These are phyloP conservation scores for Dryobotodes eremita DNA, from an alignment of 2,888 invertebrate species.

Conservation along the genomic window DNA sequence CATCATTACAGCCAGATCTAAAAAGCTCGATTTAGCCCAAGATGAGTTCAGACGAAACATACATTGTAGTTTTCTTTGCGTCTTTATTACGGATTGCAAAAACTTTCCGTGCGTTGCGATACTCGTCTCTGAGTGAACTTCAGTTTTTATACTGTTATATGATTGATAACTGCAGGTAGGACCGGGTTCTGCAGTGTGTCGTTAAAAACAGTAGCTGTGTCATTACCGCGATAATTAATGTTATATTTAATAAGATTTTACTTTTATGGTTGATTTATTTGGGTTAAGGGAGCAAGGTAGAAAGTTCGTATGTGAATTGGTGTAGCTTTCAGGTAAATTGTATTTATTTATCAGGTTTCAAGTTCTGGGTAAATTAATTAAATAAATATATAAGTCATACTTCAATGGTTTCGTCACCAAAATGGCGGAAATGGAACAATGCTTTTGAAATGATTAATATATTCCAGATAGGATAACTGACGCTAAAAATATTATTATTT, in stretches of 20 bases:
- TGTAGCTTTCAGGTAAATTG: conserved; percentile 9
- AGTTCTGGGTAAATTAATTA: conserved; percentile 11
- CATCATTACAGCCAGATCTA: conserved; percentile 68
- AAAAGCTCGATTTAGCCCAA: conserved; percentile 62
- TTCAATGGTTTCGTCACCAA: conserved; percentile 30
- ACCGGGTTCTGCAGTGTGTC: conserved; percentile 58
- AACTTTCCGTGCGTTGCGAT: conserved; percentile 37
- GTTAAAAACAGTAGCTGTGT: conserved; percentile 52
- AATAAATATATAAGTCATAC: conserved; percentile 3
- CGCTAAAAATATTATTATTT: conserved; percentile 2
- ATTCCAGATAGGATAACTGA: conserved; percentile 32
- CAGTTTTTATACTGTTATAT: conserved; percentile 58
- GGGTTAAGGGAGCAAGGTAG: conserved; percentile 33
- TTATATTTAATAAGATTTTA: conserved; percentile 47
- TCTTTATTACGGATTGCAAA: conserved; percentile 54
- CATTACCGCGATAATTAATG: conserved; percentile 56
- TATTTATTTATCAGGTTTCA: conserved; percentile 28
- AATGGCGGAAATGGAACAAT: conserved; percentile 35
- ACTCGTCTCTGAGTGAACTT: conserved; percentile 50
- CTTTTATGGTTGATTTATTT: conserved; percentile 60
- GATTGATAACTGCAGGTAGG: conserved; percentile 69
- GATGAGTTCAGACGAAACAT: conserved; percentile 56
- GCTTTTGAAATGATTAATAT: conserved; percentile 29
- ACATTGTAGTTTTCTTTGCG: conserved; percentile 51
- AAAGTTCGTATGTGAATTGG: conserved; percentile 15